These are phyloP conservation scores for Poecile montanus DNA, from an alignment of 2,797 vertebrate species.

Conservation along the genomic window DNA sequence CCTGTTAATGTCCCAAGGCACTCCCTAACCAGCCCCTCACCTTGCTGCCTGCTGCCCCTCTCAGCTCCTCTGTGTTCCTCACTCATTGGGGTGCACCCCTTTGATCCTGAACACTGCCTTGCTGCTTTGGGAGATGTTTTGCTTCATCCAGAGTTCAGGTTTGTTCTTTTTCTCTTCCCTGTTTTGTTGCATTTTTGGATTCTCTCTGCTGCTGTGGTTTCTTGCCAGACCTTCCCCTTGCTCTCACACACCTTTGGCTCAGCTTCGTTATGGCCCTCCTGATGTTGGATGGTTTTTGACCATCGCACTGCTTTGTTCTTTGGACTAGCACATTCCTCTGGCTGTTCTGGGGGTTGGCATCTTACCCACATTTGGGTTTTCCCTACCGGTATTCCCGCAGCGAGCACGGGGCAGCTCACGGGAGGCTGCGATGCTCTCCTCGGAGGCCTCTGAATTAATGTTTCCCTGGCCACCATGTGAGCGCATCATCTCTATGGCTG, in stretches of 20 bases:
- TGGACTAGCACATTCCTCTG: neutral
- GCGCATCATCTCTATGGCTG: accelerated
- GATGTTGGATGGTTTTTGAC: neutral
- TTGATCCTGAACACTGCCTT: neutral
- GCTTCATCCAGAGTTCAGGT: accelerated
- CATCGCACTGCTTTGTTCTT: accelerated
- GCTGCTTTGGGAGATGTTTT: accelerated
- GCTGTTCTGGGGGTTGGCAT: neutral
- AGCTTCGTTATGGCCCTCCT: accelerated
- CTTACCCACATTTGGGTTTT: accelerated
- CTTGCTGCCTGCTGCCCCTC: neutral
- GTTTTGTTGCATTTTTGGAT: neutral
- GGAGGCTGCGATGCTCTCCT: neutral
- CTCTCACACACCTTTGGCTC: neutral
- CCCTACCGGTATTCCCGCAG: accelerated
- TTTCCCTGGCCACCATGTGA: accelerated
- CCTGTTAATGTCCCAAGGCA: accelerated
- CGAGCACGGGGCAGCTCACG: neutral
- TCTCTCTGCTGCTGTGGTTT: neutral
- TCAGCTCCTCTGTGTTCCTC: neutral
- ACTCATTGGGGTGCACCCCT: accelerated
- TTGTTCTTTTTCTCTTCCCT: neutral
- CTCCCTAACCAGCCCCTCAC: neutral
- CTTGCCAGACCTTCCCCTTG: no score
- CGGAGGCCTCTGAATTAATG: accelerated